Evolutionary conservation across 1,140 invertebrate genomes (phyloP), one percentile per base, ranked within the genome.

Genomic region (Anthonomus grandis): DNA sequence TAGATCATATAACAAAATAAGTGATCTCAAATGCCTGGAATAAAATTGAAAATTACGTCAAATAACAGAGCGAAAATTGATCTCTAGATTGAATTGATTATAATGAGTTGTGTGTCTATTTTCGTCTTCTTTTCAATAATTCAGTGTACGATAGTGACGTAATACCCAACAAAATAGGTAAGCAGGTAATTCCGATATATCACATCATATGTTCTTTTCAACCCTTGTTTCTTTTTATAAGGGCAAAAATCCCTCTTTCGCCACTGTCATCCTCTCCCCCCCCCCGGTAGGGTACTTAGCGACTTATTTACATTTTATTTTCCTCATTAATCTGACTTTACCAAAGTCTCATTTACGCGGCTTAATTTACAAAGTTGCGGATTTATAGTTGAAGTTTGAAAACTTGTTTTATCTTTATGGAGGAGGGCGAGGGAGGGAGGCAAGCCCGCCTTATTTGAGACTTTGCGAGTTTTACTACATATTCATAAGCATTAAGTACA

Each of bases 311-410:
- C 69, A 68, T 69, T 69, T 70, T 66, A 65, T 70, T 64, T 54
- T 59, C 58, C 68, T 13, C 66, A 67, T 70, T 70, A 70, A 70
- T 70, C 64, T 69, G 67, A 69, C 69, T 70, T 68, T 68, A 66
- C 59, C 64, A 64, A 67, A 70, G 65, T 69, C 69, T 68, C 69
- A 69, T 70, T 70, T 70, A 68, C 65, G 67, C 67, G 64, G 69
- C 69, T 69, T 70, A 70, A 70, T 70, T 69, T 68, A 70, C 64
- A 70, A 70, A 70, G 69, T 70, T 70, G 63, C 62, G 67, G 67
- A 70, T 70, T 70, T 70, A 70, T 70, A 69, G 67, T 67, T 45
- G 60, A 70, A 70, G 69, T 70, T 70, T 59, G 34, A 47, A 50
- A 68, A 70, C 62, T 69, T 68, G 64, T 68, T 70, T 70, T 70